Evolutionary conservation across 2,113 vertebrate species (phyloP).

Genomic region (Tragelaphus buxtoni): DNA sequence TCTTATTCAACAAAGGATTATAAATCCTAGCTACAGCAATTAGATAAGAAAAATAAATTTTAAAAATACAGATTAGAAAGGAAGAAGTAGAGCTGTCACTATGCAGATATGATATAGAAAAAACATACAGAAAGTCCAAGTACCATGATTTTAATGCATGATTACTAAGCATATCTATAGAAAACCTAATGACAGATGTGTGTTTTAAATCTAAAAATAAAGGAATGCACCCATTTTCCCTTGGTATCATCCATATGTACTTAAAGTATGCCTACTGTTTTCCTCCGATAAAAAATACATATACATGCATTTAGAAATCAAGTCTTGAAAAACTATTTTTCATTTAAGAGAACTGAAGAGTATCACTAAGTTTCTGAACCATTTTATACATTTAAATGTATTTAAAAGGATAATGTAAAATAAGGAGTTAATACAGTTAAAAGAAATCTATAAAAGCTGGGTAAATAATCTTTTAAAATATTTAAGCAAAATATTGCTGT

Average conservation of each 20-base stretch:
- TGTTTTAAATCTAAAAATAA: not conserved
- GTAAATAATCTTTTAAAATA: not conserved
- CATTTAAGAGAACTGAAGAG: not conserved
- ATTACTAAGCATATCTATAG: not conserved
- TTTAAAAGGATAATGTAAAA: not conserved
- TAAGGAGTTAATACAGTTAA: not conserved
- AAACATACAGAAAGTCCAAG: not conserved
- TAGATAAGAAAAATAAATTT: not conserved
- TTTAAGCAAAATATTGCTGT: not conserved
- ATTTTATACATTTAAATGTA: not conserved
- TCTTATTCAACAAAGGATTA: not conserved
- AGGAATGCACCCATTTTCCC: not conserved
- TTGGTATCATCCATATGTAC: not conserved
- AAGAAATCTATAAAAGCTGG: not conserved
- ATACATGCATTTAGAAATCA: not conserved
- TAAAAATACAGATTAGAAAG: not conserved
- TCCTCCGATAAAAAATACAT: not conserved
- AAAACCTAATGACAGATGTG: not conserved
- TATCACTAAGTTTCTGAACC: not conserved
- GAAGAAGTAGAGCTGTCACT: not conserved
- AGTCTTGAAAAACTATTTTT: not conserved
- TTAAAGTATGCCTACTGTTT: not conserved
- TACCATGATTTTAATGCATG: not conserved
- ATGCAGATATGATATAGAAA: not conserved
- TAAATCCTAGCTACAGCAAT: not conserved